Base-by-base conservation (phyloP, 2,888 invertebrate species). In the Eristalis tenax region DNA sequence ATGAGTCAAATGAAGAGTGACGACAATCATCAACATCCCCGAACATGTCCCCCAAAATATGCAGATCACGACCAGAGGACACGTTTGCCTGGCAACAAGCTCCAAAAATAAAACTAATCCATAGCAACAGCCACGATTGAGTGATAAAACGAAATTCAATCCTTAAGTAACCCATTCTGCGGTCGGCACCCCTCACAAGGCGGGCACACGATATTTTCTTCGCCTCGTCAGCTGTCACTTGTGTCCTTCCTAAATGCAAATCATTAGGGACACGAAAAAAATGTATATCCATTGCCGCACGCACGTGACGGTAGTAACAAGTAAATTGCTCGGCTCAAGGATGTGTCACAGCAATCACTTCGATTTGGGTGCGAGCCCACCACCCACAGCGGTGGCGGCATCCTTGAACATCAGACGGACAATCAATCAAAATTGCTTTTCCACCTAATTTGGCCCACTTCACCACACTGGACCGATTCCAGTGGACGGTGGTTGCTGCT, bases 371-470 rank as follows among this genome's bases (percentile, higher is more conserved):
- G 13, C 56, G 18, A 56, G 63, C 15, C 50, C 74, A 43, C 23
- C 38, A 35, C 35, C 35, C 32, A 32, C 32, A 26, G 28, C n/a
- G n/a, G 43, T n/a, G 43, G n/a, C 43, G 43, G 40, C 40, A 15
- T 5, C 57, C 35, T 38, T 65, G 56, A 56, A 38, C 64, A 22
- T 26, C 61, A 43, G 63, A 63, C 50, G 23, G 57, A 22, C 78
- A 57, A 70, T 70, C 78, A 66, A 73, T 79, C 73, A 61, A 43
- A 71, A 71, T 61, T 73, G 40, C 18, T 66, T 59, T 73, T 59
- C 71, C 57, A 79, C 57, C 78, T 65, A 64, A 71, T 79, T 71
- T 63, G 40, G 28, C 40, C 22, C 43, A 66, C 71, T 71, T 71
- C 38, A 59, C 65, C 71, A 71, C 61, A 79, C 61, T 63, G 65